These are phyloP conservation scores for Phortica variegata DNA, from an alignment of 1,140 invertebrate species.

Conservation along the genomic window DNA sequence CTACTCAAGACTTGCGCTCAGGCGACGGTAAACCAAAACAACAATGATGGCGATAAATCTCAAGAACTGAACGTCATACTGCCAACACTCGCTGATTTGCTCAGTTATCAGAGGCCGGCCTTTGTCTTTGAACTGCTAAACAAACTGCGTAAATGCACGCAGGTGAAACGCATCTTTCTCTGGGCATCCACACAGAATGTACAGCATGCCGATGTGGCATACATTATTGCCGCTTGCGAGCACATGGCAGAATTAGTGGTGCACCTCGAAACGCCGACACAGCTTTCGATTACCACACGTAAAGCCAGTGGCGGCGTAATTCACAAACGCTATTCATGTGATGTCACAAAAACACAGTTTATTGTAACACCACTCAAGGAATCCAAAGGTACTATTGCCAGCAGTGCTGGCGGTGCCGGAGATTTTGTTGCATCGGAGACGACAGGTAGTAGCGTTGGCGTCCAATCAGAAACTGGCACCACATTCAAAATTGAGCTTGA, in stretches of 20 bases:
- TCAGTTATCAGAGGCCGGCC: constrained; percentile 36
- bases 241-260: constrained; percentile 44
- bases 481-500: constrained; percentile 54
- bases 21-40: constrained; percentile 14
- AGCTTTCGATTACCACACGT: constrained; percentile 32
- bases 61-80: constrained; percentile 35
- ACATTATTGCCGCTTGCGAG: constrained; percentile 41
- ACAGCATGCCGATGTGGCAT: constrained; percentile 27
- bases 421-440: constrained; percentile 3
- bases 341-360: constrained; percentile 35
- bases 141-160: constrained; percentile 28
- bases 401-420: background rate
- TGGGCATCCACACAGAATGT: constrained; percentile 39
- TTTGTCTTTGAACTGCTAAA: constrained; percentile 38
- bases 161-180: constrained; percentile 42
- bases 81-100: constrained; percentile 40
- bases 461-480: constrained; percentile 22
- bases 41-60: constrained; percentile 15
- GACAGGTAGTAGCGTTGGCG: background rate
- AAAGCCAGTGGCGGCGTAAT: constrained; percentile 35
- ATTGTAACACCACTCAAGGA: constrained; percentile 22
- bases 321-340: constrained; percentile 36
- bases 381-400: background rate
- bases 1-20: constrained; percentile 24
- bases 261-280: constrained; percentile 25